A percentile compares a stretch with the other conserved stretches of the same genome.
These are phyloP conservation scores for Cephalopachus bancanus DNA, from an alignment of 2,797 vertebrate genomes.

Conservation along the genomic window DNA sequence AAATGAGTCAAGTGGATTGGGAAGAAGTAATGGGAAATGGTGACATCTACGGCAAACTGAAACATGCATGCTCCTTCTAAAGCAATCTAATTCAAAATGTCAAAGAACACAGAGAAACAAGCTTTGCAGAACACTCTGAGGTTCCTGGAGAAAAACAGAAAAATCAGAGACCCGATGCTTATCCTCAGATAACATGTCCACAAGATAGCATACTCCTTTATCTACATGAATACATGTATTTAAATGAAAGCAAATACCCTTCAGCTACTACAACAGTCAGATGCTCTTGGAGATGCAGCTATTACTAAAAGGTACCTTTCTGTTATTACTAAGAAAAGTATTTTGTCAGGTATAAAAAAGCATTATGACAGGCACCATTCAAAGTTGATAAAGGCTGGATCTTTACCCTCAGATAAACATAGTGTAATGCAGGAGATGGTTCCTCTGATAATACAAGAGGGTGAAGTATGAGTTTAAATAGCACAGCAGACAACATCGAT, in stretches of 20 bases:
- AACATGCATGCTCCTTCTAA: background rate
- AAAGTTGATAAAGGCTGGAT: constrained; percentile 5
- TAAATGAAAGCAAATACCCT: background rate
- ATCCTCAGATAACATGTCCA: background rate
- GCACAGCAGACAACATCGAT: background rate
- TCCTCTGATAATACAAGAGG: background rate
- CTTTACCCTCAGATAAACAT: background rate
- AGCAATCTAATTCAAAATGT: background rate
- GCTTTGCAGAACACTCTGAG: background rate
- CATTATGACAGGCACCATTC: background rate
- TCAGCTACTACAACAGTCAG: background rate
- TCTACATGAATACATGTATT: background rate
- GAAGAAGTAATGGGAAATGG: background rate
- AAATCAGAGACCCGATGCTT: background rate
- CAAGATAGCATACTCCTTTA: background rate
- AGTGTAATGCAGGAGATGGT: background rate
- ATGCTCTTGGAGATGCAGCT: background rate
- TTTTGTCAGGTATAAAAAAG: background rate
- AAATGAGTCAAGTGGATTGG: background rate
- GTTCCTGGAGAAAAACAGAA: background rate
- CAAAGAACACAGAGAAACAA: background rate
- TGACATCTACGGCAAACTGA: background rate
- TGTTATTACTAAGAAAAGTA: background rate
- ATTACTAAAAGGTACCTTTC: background rate
- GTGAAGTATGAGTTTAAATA: background rate